phyloP scores from a whole-genome alignment of 2,888 invertebrate genomes.

The Psylliodes chrysocephalus region DNA sequence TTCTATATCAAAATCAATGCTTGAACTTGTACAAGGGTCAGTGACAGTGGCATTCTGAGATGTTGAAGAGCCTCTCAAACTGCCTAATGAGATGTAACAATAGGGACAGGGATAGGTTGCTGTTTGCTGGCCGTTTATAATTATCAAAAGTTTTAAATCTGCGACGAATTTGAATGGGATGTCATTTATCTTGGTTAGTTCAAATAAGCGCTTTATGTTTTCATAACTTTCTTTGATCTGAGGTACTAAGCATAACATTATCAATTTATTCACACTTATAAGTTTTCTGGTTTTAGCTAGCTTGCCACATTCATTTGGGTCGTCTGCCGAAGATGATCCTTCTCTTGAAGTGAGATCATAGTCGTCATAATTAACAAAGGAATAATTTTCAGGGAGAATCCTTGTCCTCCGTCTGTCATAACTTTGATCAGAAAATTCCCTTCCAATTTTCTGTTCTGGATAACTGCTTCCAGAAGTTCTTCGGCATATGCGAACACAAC shows the following conservation, averaged over 20 bases:
- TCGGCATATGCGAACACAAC: not conserved
- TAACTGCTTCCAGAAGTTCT: not conserved
- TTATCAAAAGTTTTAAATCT: not conserved
- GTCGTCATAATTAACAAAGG: no score
- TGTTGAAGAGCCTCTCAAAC: no score
- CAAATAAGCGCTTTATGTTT: not conserved
- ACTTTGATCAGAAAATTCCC: not conserved
- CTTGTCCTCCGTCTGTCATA: not conserved
- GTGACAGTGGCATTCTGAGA: no score
- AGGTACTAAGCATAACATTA: no score
- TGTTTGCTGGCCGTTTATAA: not conserved
- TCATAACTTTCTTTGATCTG: not conserved
- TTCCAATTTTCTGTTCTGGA: not conserved
- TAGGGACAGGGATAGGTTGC: not conserved
- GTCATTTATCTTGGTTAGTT: not conserved
- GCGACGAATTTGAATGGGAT: not conserved
- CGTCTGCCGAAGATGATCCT: no score
- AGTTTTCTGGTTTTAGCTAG: no score
- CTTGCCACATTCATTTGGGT: no score
- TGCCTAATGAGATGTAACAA: not conserved
- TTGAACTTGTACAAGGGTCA: no score
- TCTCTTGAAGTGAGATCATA: no score
- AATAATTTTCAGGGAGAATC: not conserved
- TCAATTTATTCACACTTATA: no score
- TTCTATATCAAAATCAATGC: no score